A percentile compares a stretch with the other conserved stretches of the same genome.
These are phyloP conservation scores for Dendrocincla fuliginosa DNA, from an alignment of 2,797 vertebrate genomes.

Conservation along the genomic window DNA sequence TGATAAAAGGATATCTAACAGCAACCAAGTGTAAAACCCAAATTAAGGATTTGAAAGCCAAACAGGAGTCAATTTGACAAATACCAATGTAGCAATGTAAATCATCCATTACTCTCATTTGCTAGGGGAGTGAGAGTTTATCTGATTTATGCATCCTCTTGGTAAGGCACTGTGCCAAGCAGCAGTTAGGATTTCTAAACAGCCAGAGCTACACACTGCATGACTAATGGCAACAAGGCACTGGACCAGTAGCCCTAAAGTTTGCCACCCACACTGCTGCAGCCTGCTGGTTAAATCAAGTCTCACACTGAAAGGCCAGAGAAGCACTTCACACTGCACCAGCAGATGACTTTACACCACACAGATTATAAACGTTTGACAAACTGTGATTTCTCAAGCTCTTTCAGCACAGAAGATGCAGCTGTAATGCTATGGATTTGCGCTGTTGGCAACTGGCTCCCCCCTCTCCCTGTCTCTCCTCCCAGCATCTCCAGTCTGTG, in stretches of 20 bases:
- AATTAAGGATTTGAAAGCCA: conserved; percentile 26
- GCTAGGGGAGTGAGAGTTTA: neutral
- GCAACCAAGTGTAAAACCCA: conserved; percentile 4
- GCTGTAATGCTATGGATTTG: neutral
- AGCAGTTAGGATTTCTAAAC: neutral
- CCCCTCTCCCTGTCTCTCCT: neutral
- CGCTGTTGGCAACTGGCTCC: neutral
- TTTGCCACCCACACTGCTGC: neutral
- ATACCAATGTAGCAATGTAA: conserved; percentile 1
- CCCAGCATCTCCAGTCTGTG: neutral
- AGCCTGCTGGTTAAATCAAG: neutral
- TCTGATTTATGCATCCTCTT: conserved; percentile 15
- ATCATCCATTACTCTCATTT: conserved; percentile 3
- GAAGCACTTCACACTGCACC: neutral
- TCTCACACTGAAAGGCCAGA: neutral
- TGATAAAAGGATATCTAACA: conserved; percentile 13
- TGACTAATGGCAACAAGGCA: neutral
- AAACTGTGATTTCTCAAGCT: neutral
- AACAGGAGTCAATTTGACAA: conserved; percentile 12
- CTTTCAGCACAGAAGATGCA: neutral
- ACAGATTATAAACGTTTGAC: neutral
- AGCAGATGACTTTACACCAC: neutral
- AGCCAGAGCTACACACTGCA: fast-evolving
- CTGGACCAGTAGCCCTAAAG: neutral
- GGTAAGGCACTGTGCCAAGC: neutral